These are phyloP conservation scores for Clavelina lepadiformis DNA, from an alignment of 23 tunicate genomes.

Conservation along the genomic window DNA sequence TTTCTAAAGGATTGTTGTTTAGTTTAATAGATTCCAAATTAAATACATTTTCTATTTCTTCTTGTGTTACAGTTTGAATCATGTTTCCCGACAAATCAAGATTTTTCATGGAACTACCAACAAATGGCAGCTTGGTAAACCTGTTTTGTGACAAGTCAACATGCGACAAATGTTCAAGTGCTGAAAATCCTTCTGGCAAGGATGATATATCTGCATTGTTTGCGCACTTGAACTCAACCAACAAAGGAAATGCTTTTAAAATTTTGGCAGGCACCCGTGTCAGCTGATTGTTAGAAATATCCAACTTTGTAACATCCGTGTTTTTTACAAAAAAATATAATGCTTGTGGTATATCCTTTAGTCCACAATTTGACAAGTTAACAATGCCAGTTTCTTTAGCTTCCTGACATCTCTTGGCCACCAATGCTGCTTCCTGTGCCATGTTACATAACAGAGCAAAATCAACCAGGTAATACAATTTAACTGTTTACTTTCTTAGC, in stretches of 20 bases:
- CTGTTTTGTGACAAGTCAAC: constrained; percentile 21
- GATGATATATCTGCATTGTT: constrained; percentile 1
- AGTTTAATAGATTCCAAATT: too few species aligned
- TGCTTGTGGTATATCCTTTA: constrained; percentile 19
- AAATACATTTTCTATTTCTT: constrained; percentile 11
- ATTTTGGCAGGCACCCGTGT: constrained; percentile 15
- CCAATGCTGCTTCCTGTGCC: constrained; percentile 23
- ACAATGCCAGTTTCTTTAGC: constrained; percentile 34
- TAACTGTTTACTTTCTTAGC: too few species aligned
- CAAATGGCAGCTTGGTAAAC: not conserved
- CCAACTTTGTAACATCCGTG: not conserved
- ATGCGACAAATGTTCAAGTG: not conserved
- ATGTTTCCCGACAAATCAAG: constrained; percentile 16
- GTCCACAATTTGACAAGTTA: constrained; percentile 15
- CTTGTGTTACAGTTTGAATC: constrained; percentile 1
- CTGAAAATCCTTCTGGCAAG: constrained; percentile 21
- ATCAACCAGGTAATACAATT: too few species aligned
- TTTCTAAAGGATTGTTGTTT: too few species aligned
- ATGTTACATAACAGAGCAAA: too few species aligned
- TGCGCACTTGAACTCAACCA: constrained; percentile 3
- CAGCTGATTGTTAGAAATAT: constrained; percentile 20
- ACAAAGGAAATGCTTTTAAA: constrained; percentile 5
- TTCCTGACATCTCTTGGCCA: constrained; percentile 32
- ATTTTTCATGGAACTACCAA: not conserved
- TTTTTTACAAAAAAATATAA: constrained; percentile 15